These are phyloP conservation scores for Tipula unca DNA, from an alignment of 2,888 invertebrate genomes.

Conservation along the genomic window DNA sequence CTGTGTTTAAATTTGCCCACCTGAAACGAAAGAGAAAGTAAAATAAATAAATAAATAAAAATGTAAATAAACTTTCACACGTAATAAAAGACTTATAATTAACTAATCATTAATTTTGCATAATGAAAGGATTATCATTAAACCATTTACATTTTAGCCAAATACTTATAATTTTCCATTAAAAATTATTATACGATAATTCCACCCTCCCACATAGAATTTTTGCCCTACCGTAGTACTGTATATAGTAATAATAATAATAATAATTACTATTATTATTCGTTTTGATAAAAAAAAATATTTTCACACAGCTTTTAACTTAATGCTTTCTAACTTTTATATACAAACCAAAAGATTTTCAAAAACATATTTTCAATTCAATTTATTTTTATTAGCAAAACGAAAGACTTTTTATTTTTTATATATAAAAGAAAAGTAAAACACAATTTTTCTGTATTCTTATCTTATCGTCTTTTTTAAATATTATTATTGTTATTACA, in stretches of 20 bases:
- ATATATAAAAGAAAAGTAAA: background rate
- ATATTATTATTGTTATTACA: background rate
- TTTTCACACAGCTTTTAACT: background rate
- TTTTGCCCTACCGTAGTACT: background rate
- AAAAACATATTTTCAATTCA: background rate
- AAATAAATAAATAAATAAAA: background rate
- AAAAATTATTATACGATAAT: background rate
- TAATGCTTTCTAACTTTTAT: background rate
- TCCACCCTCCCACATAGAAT: background rate
- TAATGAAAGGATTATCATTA: background rate
- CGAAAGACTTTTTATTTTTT: background rate
- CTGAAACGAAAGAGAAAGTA: background rate
- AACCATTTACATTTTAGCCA: background rate
- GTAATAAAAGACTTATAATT: background rate
- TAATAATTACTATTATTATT: background rate
- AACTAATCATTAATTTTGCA: background rate
- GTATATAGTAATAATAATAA: background rate
- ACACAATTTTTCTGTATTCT: background rate
- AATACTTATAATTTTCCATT: background rate
- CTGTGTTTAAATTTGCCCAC: background rate
- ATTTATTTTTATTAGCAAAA: conserved; percentile 1
- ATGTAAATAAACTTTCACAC: background rate
- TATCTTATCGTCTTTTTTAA: background rate
- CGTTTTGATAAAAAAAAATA: background rate
- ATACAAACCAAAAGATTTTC: background rate